Percentiles rank a stretch among this genome's conserved stretches.
These are phyloP conservation scores for Mercenaria mercenaria DNA, from an alignment of 1,140 invertebrate genomes.

Conservation along the genomic window DNA sequence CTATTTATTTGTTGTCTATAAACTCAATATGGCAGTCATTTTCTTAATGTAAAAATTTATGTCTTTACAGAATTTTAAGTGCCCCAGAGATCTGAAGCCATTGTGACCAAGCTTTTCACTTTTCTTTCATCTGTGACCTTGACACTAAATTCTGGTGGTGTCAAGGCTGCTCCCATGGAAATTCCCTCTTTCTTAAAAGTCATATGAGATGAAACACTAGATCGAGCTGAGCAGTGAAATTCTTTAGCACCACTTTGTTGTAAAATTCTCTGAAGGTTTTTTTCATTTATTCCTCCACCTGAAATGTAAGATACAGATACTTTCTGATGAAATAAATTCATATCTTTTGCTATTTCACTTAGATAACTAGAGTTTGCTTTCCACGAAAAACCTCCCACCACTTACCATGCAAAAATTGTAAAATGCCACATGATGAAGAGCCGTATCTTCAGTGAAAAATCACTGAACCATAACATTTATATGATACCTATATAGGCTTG, in stretches of 20 bases:
- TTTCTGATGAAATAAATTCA: too few species aligned
- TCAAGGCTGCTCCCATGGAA: conserved; percentile 73
- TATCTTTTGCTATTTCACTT: too few species aligned
- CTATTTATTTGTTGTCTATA: too few species aligned
- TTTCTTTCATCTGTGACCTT: conserved; percentile 72
- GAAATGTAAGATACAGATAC: conserved; percentile 84
- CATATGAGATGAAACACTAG: conserved; percentile 82
- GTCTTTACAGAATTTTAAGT: neutral
- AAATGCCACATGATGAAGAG: too few species aligned
- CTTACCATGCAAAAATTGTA: too few species aligned
- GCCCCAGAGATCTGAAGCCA: conserved; percentile 38
- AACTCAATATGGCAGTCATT: too few species aligned
- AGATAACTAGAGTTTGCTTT: too few species aligned
- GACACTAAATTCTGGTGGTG: conserved; percentile 72
- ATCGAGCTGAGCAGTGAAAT: conserved; percentile 92
- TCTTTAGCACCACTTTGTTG: conserved; percentile 89
- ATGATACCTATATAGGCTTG: too few species aligned
- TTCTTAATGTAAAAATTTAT: too few species aligned
- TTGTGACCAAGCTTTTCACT: conserved; percentile 65
- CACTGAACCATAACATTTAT: too few species aligned
- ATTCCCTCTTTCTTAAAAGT: conserved; percentile 75
- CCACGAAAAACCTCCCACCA: too few species aligned
- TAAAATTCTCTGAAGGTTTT: conserved; percentile 91
- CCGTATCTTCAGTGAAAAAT: too few species aligned
- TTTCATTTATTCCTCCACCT: conserved; percentile 92